These are phyloP conservation scores for Serripes groenlandicus DNA, from an alignment of 2,888 invertebrate species.

Conservation along the genomic window DNA sequence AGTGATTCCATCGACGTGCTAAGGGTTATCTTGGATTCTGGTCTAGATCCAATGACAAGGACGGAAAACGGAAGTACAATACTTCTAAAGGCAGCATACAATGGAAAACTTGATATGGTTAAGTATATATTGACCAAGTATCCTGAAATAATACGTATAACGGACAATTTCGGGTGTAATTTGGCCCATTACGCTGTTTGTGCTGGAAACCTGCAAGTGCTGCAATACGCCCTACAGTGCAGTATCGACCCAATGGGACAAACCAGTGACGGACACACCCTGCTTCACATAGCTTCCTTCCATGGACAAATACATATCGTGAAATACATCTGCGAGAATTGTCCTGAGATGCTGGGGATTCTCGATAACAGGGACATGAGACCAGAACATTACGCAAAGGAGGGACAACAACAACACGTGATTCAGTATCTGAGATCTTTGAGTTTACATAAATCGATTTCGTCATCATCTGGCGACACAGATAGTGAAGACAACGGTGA, in stretches of 20 bases:
- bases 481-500: neutral
- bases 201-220: conserved; percentile 43
- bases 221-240: conserved; percentile 30
- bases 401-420: conserved; percentile 47
- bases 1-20: conserved; percentile 52
- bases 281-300: conserved; percentile 61
- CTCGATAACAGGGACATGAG: conserved; percentile 37
- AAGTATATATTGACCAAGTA: conserved; percentile 32
- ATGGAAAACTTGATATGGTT: conserved; percentile 47
- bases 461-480: neutral
- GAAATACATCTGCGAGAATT: conserved; percentile 41
- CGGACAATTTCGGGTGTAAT: conserved; percentile 55
- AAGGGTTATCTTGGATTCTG: conserved; percentile 32
- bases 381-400: conserved; percentile 40
- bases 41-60: conserved; percentile 39
- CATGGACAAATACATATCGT: conserved; percentile 54
- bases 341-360: conserved; percentile 43
- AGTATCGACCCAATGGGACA: conserved; percentile 34
- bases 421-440: conserved; percentile 20
- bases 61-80: conserved; percentile 55
- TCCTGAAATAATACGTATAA: conserved; percentile 32
- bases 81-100: conserved; percentile 57
- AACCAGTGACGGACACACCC: conserved; percentile 58
- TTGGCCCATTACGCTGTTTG: conserved; percentile 57
- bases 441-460: neutral